Evolutionary conservation across 2,113 vertebrate species (phyloP), one percentile per base, ranked within the genome.

Genomic region (Oxygymnocypris stewartii): DNA sequence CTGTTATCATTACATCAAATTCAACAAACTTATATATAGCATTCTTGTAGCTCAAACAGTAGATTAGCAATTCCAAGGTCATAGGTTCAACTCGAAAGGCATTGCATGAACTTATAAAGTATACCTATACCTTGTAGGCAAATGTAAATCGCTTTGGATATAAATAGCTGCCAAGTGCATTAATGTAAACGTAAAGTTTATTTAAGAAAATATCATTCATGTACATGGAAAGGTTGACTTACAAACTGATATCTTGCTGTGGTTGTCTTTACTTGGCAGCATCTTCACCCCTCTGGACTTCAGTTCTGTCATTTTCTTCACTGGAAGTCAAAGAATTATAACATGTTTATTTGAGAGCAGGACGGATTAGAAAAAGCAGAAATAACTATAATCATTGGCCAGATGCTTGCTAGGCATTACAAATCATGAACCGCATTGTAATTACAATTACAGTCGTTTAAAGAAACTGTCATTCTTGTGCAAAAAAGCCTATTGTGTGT

Each of bases 171-270:
- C 77, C 49, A 63, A 35, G 31, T 63, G 51, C 37, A 40, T 40
- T 6, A 37, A 61, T 42, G 51, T 61, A 80, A 61, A 40, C 20
- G 28, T 31, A 80, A 57, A 37, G 28, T 6, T 20, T 23, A 79
- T 51, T 40, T 37, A 35, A 8, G 75, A 79, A 54, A 78, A 79
- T 6, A 28, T 37, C 51, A 25, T 77, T 77, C 75, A 44, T 75
- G 20, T n/a, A 14, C 40, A 76, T 28, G 28, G 31, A 78, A 18
- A 78, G 49, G 14, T 54, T 87, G 49, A 99, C 98, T 97, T 97
- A 99, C 98, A 97, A 91, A 99, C 98, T 92, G 98, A 99, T 77
- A 98, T 97, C 95, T 99, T 99, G 96, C 98, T 98, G 93, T 96
- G 97, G 88, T 95, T 99, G 92, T 99, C 97, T 93, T 99, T 99